Evolutionary conservation across 2,797 vertebrate species (phyloP), one percentile per base, ranked within the genome.

Genomic region (Notoglanidium macrostoma): DNA sequence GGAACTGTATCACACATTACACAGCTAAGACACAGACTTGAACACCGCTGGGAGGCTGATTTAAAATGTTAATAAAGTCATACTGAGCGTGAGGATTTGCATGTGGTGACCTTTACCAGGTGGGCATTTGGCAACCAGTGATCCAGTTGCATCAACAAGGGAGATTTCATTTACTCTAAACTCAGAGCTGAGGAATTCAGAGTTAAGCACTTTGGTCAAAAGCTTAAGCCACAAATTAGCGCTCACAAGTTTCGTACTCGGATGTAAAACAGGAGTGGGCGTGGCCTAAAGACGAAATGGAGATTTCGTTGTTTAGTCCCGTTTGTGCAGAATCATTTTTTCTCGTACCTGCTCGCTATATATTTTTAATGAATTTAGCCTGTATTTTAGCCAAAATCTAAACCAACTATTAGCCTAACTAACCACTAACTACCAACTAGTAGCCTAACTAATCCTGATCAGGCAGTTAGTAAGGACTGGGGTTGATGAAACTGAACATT

Each of bases 51-150:
- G 72, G 84, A 77, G 73, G n/a, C 57, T 49, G 15, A 85, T 76
- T 61, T 19, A 54, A 83, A 83, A 68, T 83, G 81, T 74, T 78
- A 65, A 63, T 78, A 65, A 77, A 77, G 57, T 77, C 84, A 14
- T 65, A 32, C 40, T 26, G 44, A 67, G 59, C n/a, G 2, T n/a
- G 61, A 29, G 3, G 29, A 72, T 84, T 72, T 72, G 82, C 80
- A 83, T 83, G 67, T 51, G 61, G 40, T 83, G 80, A 83, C 61
- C 61, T 83, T 83, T 83, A 29, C 61, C 61, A 32, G 44, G 10
- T 81, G 23, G 35, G 57, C 14, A 46, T n/a, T 32, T n/a, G 61
- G 8, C 44, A 65, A 49, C 67, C 61, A 29, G 59, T 63, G 44
- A 15, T 78, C n/a, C 51, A 21, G 51, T 55, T n/a, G 63, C 57